Base-by-base conservation (phyloP, 1,140 invertebrate genomes). In the Nebria ingens region DNA sequence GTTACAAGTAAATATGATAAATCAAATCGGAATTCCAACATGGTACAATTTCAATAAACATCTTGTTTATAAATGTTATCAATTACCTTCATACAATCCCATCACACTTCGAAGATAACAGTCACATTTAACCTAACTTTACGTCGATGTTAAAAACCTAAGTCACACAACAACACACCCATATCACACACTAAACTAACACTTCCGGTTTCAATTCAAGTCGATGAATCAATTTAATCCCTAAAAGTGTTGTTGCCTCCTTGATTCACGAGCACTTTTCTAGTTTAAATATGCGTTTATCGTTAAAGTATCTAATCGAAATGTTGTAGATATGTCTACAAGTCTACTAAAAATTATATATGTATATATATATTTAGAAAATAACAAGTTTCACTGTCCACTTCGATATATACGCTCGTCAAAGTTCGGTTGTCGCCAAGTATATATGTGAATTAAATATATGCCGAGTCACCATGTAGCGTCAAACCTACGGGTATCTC, bases 11-110 rank as follows among this genome's bases (percentile, higher is more conserved):
- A n/a, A n/a, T n/a, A n/a, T n/a, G n/a, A n/a, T n/a, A n/a, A n/a
- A n/a, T n/a, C n/a, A n/a, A n/a, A n/a, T n/a, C n/a, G n/a, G n/a
- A n/a, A n/a, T n/a, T n/a, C n/a, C n/a, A n/a, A n/a, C n/a, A n/a
- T n/a, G n/a, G n/a, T n/a, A n/a, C n/a, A n/a, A n/a, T n/a, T n/a
- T n/a, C n/a, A n/a, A n/a, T n/a, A n/a, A n/a, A n/a, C n/a, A n/a
- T n/a, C n/a, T n/a, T n/a, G n/a, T n/a, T n/a, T n/a, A n/a, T n/a
- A n/a, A n/a, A n/a, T n/a, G n/a, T n/a, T n/a, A n/a, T 50, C n/a
- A 55, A 11, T 55, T 61, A 61, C 59, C 59, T 61, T 58, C 54
- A 51, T 54, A 61, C 50, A 61, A 58, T 61, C 59, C 59, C 59
- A 61, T 61, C 51, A 53, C 56, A 58, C 50, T 17, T 12, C 3